These are phyloP conservation scores for Stigmatopora argus DNA, from an alignment of 2,113 vertebrate species.

Conservation along the genomic window DNA sequence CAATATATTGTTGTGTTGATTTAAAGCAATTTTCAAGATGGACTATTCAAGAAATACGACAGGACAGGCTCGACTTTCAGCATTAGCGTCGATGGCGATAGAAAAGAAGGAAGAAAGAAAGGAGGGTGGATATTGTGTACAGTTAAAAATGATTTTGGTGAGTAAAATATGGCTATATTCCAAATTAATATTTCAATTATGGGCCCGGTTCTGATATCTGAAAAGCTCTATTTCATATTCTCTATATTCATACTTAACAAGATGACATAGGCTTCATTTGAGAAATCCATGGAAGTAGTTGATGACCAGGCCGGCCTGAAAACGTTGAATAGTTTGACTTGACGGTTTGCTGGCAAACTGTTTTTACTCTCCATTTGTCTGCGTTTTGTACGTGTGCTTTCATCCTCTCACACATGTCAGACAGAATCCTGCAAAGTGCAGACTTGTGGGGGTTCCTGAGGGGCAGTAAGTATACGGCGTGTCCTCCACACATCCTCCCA, in stretches of 20 bases:
- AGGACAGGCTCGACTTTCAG: too few relatives aligned
- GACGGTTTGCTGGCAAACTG: background rate
- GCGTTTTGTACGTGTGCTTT: slow-evolving; percentile 15
- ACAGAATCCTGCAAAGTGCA: slow-evolving; percentile 41
- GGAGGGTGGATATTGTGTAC: too few relatives aligned
- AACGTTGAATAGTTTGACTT: background rate
- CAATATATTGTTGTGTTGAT: too few relatives aligned
- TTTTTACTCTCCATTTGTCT: background rate
- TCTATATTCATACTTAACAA: background rate
- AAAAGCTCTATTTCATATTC: too few relatives aligned
- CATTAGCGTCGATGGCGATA: too few relatives aligned
- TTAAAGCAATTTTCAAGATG: too few relatives aligned
- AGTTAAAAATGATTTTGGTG: too few relatives aligned
- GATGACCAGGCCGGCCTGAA: background rate
- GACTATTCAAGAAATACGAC: too few relatives aligned
- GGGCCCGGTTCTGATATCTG: too few relatives aligned
- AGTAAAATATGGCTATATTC: too few relatives aligned
- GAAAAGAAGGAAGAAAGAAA: too few relatives aligned
- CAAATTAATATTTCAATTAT: too few relatives aligned
- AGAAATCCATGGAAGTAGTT: background rate
- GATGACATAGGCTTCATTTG: background rate
- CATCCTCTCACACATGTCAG: slow-evolving; percentile 38
- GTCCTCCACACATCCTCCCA: slow-evolving; percentile 73
- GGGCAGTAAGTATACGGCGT: slow-evolving; percentile 50
- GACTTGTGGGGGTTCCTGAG: slow-evolving; percentile 23